A percentile compares a stretch with the other conserved stretches of the same genome.
Conservation (phyloP, 2,888 invertebrate genomes). For the Serrognathus titanus region DNA sequence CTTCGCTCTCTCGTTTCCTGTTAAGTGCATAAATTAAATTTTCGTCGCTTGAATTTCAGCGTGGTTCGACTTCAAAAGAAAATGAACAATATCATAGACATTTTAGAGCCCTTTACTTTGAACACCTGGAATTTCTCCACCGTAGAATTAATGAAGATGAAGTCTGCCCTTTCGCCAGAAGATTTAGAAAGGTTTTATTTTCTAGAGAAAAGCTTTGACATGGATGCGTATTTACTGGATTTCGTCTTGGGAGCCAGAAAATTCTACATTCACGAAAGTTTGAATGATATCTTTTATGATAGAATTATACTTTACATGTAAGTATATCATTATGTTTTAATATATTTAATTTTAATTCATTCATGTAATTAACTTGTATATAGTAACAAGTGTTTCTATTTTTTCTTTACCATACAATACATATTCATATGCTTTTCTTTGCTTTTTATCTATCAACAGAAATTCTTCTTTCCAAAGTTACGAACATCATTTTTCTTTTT, state of each 20-base stretch:
- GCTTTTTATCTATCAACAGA: no score
- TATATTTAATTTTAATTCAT: no score
- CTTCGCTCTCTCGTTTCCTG: not conserved
- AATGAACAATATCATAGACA: not conserved
- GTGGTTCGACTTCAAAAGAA: conserved; percentile 7
- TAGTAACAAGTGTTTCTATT: no score
- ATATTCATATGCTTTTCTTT: no score
- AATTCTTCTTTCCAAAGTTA: no score
- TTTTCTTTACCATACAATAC: no score
- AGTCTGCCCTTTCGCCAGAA: not conserved
- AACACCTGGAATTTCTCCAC: conserved; percentile 1
- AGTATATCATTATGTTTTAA: not conserved
- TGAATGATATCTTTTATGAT: conserved; percentile 1
- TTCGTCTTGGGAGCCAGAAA: not conserved
- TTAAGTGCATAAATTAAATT: not conserved
- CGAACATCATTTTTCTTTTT: no score
- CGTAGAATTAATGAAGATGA: not conserved
- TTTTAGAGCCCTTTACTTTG: conserved; percentile 4
- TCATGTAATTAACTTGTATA: no score
- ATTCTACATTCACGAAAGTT: conserved; percentile 5
- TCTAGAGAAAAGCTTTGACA: not conserved
- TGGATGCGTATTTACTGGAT: not conserved
- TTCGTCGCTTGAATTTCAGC: not conserved
- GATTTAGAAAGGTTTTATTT: conserved; percentile 2
- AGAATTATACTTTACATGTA: conserved; percentile 5